Evolutionary conservation across 2,888 invertebrate species (phyloP), one percentile per base, ranked within the genome.

Genomic region (Noctua comes): DNA sequence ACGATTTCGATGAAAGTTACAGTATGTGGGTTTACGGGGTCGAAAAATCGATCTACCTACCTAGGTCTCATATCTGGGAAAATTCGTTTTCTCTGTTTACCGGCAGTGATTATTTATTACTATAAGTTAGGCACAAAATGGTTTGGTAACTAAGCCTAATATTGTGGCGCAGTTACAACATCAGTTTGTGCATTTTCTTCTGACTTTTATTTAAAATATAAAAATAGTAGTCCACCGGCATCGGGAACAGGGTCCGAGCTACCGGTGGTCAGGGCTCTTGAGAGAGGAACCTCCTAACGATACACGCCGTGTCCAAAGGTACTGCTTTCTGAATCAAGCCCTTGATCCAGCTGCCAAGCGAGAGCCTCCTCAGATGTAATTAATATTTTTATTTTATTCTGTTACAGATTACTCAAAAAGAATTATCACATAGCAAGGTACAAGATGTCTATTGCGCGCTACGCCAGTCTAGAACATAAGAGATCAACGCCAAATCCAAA

Each of bases 391-490:
- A 62, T 6, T 66, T 66, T 68, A 72, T 79, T 76, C 76, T 36
- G 62, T 95, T 95, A 0, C 94, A 97, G 97, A 91, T 95, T 97
- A 89, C 97, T 97, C 90, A 98, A 97, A 93, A 98, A 98, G 89
- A 98, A 98, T 85, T 98, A 98, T 86, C 98, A 98, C 94, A 98
- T 99, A 93, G 98, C 99, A 31, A 97, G 99, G 88, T 99, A 99
- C 94, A 99, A 99, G 71, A 97, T 98, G 88, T 98, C 98, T 82
- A 98, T 99, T 87, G 99, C 99, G 1, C 97, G 99, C 54, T 99
- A 99, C 95, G 99, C 98, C 86, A 99, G 99, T 99, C 97, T 99
- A 87, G 98, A 98, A 89, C 99, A 99, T 96, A 98, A 98, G 90
- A 98, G 98, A 91, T 98, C 99, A 89, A 98, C 98, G 90, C 98